phyloP scores from a whole-genome alignment of 2,888 invertebrate genomes.

The Chrysina gloriosa region DNA sequence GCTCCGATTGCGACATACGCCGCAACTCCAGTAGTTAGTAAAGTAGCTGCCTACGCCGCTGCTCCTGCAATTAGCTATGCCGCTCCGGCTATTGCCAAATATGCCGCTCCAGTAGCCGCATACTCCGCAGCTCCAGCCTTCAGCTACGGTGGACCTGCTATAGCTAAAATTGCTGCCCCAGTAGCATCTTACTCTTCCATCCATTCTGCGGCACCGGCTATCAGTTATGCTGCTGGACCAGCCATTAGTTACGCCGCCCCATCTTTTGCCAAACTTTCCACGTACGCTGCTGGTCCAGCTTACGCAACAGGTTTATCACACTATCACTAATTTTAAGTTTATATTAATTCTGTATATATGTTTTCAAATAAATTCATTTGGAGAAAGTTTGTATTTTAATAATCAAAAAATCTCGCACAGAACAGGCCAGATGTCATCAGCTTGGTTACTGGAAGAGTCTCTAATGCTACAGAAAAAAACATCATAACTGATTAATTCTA shows the following conservation, averaged over 20 bases:
- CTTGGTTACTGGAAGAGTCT: no score
- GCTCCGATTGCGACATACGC: not conserved
- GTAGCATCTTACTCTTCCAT: no score
- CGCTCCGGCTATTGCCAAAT: constrained; percentile 45
- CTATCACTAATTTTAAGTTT: constrained; percentile 26
- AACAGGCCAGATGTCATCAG: no score
- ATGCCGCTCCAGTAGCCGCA: constrained; percentile 61
- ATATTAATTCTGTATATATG: not conserved
- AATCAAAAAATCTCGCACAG: no score
- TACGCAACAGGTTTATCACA: constrained; percentile 21
- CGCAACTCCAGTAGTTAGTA: constrained; percentile 51
- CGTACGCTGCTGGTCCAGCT: constrained; percentile 45
- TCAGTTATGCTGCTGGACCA: constrained; percentile 54
- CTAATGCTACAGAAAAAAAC: no score
- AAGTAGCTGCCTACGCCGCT: constrained; percentile 41
- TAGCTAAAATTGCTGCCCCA: constrained; percentile 40
- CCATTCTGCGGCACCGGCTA: constrained; percentile 58
- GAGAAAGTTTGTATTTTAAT: no score
- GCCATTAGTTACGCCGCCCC: constrained; percentile 53
- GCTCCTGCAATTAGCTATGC: not conserved
- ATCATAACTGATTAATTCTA: no score
- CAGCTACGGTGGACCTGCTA: constrained; percentile 46
- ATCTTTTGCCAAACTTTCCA: constrained; percentile 36
- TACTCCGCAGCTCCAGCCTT: constrained; percentile 54
- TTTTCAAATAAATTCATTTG: no score